Evolutionary conservation across 2,888 invertebrate genomes (phyloP), one percentile per base, ranked within the genome.

Genomic region (Neoascia interrupta): DNA sequence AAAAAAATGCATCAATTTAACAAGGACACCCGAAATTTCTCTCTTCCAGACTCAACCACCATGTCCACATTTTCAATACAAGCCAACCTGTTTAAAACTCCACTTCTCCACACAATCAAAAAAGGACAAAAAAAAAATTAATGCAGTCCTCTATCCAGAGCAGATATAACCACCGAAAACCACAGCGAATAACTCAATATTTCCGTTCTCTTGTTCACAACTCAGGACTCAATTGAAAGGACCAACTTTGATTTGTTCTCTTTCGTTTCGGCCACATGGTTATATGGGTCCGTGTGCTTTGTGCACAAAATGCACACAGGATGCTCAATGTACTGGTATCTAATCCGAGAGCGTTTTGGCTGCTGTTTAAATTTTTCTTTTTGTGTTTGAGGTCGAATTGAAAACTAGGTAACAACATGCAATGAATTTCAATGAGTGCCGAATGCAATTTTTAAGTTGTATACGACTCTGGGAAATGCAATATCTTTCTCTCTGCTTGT

Each of bases 401-500:
- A 56, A 60, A 66, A 79, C 64, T 72, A 79, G 76, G 72, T 79
- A 79, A 79, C 66, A 79, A 66, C 72, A 66, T 79, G 76, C 72
- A 72, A 79, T 79, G 76, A 79, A 79, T 79, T 66, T 66, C 76
- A 79, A 79, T 66, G 76, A 79, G 76, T 66, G 66, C 47, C 41
- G 60, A 72, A 72, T 79, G 64, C 72, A 58, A 70, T 64, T 76
- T 70, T 70, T 76, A 70, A 64, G 64, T 70, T 76, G 51, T 58
- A 58, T 76, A 53, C 63, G 51, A 39, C 31, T 53, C 75, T 53
- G 51, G 41, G 56, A 76, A 70, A 58, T 63, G 70, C 61, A 76
- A 63, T 69, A 58, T 69, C 41, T 63, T 3, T 53, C 37, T n/a
- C n/a, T n/a, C n/a, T n/a, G n/a, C n/a, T n/a, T 61, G 28, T 18